Percentiles rank a stretch among this genome's conserved stretches.
Evolutionary conservation across 2,113 vertebrate genomes (phyloP).

Genomic region (Phylloscopus trochiloides): DNA sequence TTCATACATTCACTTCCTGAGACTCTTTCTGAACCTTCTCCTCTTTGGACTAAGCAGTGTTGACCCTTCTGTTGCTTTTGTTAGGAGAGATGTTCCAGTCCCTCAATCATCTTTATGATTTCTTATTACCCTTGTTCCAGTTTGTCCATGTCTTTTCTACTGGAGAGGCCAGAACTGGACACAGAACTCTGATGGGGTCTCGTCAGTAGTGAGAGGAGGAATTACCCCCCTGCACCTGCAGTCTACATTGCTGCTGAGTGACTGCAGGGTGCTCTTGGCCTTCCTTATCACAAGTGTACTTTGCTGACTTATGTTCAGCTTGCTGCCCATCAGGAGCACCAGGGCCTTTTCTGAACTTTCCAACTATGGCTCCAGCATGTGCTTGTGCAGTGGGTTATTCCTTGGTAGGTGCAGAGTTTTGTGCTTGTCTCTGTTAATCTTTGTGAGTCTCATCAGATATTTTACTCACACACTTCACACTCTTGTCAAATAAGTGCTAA

Average conservation of each 20-base stretch:
- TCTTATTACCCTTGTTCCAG: background rate
- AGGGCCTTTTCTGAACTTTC: background rate
- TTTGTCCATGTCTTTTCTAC: background rate
- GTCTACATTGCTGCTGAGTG: background rate
- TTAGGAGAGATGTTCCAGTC: background rate
- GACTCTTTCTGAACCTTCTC: background rate
- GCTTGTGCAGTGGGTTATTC: background rate
- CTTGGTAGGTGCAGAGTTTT: background rate
- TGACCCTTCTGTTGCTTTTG: background rate
- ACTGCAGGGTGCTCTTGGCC: rapidly evolving
- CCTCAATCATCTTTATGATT: background rate
- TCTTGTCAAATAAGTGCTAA: background rate
- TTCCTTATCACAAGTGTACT: background rate
- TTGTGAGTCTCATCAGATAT: background rate
- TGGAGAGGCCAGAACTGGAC: background rate
- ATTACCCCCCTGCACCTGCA: background rate
- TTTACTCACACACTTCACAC: background rate
- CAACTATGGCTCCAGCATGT: background rate
- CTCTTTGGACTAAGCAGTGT: background rate
- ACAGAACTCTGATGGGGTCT: background rate
- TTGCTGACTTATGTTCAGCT: rapidly evolving
- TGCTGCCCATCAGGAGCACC: background rate
- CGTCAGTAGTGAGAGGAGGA: background rate
- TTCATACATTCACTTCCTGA: background rate
- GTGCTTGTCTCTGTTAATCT: background rate